Percentiles rank a stretch among this genome's conserved stretches.
Conservation (phyloP, 2,797 vertebrate genomes). For the Siniperca scherzeri region DNA sequence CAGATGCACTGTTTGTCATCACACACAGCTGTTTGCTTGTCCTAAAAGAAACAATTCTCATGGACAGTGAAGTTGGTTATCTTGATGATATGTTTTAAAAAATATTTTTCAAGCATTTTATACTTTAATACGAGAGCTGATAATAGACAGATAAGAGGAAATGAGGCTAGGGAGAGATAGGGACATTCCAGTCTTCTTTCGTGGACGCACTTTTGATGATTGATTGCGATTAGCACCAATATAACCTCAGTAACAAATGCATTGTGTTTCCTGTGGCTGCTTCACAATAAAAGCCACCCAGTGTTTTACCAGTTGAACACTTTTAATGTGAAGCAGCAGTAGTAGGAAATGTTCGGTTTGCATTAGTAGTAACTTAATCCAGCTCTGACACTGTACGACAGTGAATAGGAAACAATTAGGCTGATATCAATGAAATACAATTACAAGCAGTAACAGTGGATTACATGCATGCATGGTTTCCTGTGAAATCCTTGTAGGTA, state of each 20-base stretch:
- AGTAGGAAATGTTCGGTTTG: background rate
- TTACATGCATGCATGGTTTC: background rate
- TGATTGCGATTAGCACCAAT: background rate
- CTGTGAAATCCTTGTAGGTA: background rate
- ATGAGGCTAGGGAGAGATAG: too few species aligned
- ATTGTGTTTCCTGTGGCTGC: background rate
- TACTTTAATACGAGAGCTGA: too few species aligned
- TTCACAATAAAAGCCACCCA: background rate
- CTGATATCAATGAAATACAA: background rate
- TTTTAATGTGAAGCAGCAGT: background rate
- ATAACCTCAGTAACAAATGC: background rate
- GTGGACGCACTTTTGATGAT: background rate
- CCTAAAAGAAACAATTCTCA: background rate
- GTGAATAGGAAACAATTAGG: background rate
- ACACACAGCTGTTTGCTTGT: slow-evolving; percentile 13
- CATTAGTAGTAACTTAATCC: background rate
- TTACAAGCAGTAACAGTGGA: background rate
- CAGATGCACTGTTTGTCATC: slow-evolving; percentile 9
- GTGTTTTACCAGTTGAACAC: background rate
- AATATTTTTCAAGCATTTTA: too few species aligned
- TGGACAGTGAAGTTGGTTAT: too few species aligned
- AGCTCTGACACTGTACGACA: background rate
- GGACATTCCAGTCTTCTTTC: too few species aligned
- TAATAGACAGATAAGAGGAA: too few species aligned
- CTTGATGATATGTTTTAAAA: too few species aligned